Percentiles rank a stretch among this genome's conserved stretches.
Conservation (phyloP, 2,888 invertebrate species). For the Diarsia dahlii region DNA sequence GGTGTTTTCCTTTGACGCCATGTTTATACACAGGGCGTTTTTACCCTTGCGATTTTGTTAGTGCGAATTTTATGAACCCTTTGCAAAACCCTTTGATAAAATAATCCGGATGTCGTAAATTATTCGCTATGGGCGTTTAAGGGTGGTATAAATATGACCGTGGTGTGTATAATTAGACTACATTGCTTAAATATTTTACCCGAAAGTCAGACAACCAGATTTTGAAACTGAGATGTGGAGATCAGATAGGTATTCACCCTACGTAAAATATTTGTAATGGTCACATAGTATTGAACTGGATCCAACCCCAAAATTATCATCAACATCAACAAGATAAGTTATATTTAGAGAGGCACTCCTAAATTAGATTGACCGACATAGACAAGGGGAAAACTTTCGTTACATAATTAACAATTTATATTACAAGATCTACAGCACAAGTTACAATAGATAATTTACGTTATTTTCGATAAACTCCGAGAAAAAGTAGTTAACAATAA, state of each 20-base stretch:
- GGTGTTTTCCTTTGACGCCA: constrained; percentile 31
- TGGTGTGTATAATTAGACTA: constrained; percentile 14
- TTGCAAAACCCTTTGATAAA: constrained; percentile 56
- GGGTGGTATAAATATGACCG: constrained; percentile 18
- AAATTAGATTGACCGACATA: constrained; percentile 17
- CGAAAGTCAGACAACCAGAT: background rate
- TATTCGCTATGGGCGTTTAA: constrained; percentile 42
- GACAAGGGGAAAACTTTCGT: background rate
- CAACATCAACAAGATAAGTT: too few species aligned
- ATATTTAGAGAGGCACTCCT: constrained; percentile 10
- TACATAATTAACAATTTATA: background rate
- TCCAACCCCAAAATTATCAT: background rate
- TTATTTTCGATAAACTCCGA: background rate
- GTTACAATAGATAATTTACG: background rate
- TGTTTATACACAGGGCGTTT: constrained; percentile 42
- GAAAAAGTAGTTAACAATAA: background rate
- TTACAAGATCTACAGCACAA: background rate
- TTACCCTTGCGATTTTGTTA: constrained; percentile 41
- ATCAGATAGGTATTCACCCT: background rate
- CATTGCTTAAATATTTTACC: background rate
- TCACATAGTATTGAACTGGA: background rate
- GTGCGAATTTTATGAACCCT: constrained; percentile 59
- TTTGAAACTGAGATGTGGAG: background rate
- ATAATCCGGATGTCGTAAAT: constrained; percentile 56
- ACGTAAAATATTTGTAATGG: background rate